Percentiles rank a stretch among this genome's conserved stretches.
These are phyloP conservation scores for Bombus ignitus DNA, from an alignment of 1,140 invertebrate genomes.

Conservation along the genomic window DNA sequence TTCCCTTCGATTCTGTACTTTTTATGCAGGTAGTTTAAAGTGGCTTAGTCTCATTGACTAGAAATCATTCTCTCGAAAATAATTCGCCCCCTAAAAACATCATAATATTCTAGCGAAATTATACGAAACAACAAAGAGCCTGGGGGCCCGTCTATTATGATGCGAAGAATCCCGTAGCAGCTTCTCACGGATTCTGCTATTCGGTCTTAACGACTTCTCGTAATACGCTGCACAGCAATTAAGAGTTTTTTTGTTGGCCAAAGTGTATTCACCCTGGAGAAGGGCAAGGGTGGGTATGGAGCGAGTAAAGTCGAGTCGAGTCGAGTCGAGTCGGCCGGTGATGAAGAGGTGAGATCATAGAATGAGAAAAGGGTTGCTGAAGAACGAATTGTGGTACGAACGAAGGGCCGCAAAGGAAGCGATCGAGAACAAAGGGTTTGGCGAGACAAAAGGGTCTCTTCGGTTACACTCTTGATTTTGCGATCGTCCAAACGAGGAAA, in stretches of 20 bases:
- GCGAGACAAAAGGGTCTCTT: slow-evolving; percentile 63
- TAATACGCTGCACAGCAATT: slow-evolving; percentile 66
- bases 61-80: neutral
- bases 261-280: slow-evolving; percentile 64
- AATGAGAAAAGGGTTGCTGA: slow-evolving; percentile 54
- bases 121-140: slow-evolving; percentile 27
- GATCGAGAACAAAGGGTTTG: slow-evolving; percentile 56
- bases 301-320: slow-evolving; percentile 27
- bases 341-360: slow-evolving; percentile 60
- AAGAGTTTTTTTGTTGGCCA: slow-evolving; percentile 62
- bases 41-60: neutral
- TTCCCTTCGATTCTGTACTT: neutral
- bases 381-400: slow-evolving; percentile 56
- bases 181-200: slow-evolving; percentile 47
- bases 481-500: slow-evolving; percentile 57
- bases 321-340: slow-evolving; percentile 36
- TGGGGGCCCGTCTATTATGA: slow-evolving; percentile 45
- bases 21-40: neutral
- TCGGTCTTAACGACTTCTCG: slow-evolving; percentile 61
- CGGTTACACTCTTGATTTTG: slow-evolving; percentile 47
- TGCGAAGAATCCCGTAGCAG: slow-evolving; percentile 38
- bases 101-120: slow-evolving; percentile 51
- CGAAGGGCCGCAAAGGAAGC: slow-evolving; percentile 61
- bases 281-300: slow-evolving; percentile 12
- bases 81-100: slow-evolving; percentile 46